phyloP scores from a whole-genome alignment of 2,113 vertebrate genomes.

The Eretmochelys imbricata region DNA sequence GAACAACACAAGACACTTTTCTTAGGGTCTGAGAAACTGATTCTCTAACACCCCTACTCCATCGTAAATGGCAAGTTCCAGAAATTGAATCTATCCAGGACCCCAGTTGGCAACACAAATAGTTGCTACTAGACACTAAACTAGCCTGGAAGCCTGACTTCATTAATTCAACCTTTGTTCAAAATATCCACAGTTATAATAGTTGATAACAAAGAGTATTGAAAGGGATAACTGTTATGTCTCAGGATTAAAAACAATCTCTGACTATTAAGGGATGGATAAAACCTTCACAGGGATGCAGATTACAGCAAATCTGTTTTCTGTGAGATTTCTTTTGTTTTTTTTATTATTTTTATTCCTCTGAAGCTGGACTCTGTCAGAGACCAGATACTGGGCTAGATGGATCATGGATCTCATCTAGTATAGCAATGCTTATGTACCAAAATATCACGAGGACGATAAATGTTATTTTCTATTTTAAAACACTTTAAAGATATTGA shows the following conservation, averaged over 20 bases:
- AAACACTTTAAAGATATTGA: background rate
- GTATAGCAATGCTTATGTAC: background rate
- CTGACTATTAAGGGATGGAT: too few relatives aligned
- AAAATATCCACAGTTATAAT: background rate
- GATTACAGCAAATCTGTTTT: background rate
- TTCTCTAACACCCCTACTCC: background rate
- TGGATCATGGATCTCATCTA: background rate
- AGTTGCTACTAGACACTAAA: background rate
- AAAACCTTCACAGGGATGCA: background rate
- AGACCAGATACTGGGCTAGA: background rate
- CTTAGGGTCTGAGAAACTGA: background rate
- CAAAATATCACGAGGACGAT: background rate
- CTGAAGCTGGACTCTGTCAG: background rate
- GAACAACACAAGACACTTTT: background rate
- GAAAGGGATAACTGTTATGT: background rate
- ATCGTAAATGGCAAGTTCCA: background rate
- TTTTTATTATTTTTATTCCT: background rate
- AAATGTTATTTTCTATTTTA: background rate
- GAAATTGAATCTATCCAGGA: background rate
- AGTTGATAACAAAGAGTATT: background rate
- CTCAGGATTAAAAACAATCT: background rate
- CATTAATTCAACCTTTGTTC: background rate
- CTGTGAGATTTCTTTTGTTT: background rate
- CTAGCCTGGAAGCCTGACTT: background rate
- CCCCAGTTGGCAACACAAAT: background rate